Evolutionary conservation across 2,888 invertebrate species (phyloP).

Genomic region (Nomada ferruginata): DNA sequence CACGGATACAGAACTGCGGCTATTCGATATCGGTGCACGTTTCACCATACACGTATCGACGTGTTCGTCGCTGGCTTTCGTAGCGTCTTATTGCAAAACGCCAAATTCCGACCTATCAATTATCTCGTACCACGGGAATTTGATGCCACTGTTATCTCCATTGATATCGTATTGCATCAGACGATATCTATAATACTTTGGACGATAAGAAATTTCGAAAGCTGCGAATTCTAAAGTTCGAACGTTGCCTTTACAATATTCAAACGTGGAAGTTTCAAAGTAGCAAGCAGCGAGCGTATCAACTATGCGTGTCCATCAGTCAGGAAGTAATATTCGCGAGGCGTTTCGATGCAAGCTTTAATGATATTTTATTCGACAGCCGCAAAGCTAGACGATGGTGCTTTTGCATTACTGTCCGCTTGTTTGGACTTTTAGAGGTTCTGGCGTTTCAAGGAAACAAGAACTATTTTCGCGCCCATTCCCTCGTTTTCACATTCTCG

Average conservation of each 20-base stretch:
- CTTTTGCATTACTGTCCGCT: too few relatives aligned
- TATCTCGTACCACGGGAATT: background rate
- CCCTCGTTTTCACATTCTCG: conserved; percentile 15
- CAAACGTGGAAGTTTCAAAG: background rate
- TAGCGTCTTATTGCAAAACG: background rate
- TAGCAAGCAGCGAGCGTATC: background rate
- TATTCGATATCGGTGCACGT: conserved; percentile 10
- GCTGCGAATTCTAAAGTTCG: background rate
- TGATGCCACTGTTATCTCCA: background rate
- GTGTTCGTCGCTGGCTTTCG: too few relatives aligned
- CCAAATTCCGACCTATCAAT: background rate
- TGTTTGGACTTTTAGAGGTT: background rate
- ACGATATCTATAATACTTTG: background rate
- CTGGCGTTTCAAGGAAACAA: background rate
- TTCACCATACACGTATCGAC: background rate
- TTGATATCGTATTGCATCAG: background rate
- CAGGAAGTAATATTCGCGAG: too few relatives aligned
- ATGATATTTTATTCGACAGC: too few relatives aligned
- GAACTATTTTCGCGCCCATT: conserved; percentile 13
- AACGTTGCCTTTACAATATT: background rate
- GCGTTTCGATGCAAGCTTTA: too few relatives aligned
- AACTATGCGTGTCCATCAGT: background rate
- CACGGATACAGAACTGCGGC: background rate
- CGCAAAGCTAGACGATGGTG: too few relatives aligned
- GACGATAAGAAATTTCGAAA: background rate